A percentile compares a stretch with the other conserved stretches of the same genome.
These are phyloP conservation scores for Pyxicephalus adspersus DNA, from an alignment of 2,113 vertebrate genomes.

Conservation along the genomic window DNA sequence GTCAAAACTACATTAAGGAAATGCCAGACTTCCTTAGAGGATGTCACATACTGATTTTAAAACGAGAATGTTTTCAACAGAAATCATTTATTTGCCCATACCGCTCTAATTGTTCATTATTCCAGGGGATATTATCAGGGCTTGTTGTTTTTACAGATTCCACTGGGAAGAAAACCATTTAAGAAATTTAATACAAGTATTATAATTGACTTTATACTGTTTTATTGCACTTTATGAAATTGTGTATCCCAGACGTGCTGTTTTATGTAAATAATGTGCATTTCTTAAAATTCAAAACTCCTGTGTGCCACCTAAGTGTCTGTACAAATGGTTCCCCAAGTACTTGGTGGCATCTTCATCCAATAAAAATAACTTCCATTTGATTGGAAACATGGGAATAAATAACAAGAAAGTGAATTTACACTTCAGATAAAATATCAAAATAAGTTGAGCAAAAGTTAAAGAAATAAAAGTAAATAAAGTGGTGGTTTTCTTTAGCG, in stretches of 20 bases:
- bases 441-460: background rate
- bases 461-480: background rate
- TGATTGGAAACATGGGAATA: constrained; percentile 3
- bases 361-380: background rate
- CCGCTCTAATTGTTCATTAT: constrained; percentile 51
- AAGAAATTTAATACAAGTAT: constrained; percentile 38
- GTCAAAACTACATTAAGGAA: constrained; percentile 29
- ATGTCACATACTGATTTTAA: constrained; percentile 32
- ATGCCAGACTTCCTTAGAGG: constrained; percentile 29
- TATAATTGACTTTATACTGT: constrained; percentile 51
- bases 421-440: background rate
- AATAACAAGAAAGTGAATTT: background rate
- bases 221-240: constrained; percentile 48
- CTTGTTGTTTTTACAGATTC: constrained; percentile 38
- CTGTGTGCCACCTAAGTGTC: constrained; percentile 11
- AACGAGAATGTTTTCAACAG: constrained; percentile 19
- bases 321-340: constrained; percentile 1
- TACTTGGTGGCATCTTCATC: background rate
- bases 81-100: constrained; percentile 40
- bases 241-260: constrained; percentile 34
- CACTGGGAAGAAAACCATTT: constrained; percentile 24
- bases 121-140: background rate
- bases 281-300: constrained; percentile 32
- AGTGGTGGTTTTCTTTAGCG: background rate
- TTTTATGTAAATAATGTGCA: constrained; percentile 48